Evolutionary conservation across 2,113 vertebrate species (phyloP), one percentile per base, ranked within the genome.

Genomic region (Bubo scandiacus): DNA sequence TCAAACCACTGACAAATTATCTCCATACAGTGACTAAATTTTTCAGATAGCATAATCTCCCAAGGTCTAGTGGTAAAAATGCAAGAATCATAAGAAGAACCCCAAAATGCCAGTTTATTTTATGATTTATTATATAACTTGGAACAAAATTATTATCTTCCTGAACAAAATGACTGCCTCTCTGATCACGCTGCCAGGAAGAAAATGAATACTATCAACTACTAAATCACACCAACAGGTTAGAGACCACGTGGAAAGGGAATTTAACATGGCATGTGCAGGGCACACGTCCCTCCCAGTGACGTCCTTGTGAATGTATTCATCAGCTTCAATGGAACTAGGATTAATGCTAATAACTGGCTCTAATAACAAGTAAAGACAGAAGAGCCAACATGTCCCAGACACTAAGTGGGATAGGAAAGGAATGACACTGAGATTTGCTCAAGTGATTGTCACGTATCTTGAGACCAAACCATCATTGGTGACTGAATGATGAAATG

Each of bases 1-100:
- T 90, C 95, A 88, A 95, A 92, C 87, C 91, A 86, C 80, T 97
- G 97, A 98, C 86, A 97, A 97, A 97, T 80, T 91, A 95, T 93
- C 87, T 97, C 96, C 91, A 91, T 61, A 91, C 95, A 92, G 90
- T 45, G 73, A 95, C 93, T 95, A 88, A 65, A 94, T 92, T 96
- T 89, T 93, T 97, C 94, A 96, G 52, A 81, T 67, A 85, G 71
- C 25, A 84, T 93, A 92, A 94, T 92, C 66, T 96, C 93, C 95
- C 71, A 90, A 93, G 88, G 68, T 92, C 65, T 91, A 81, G 81
- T 26, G 21, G 62, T 72, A 93, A 87, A 93, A 90, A 32, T 77
- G 34, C 27, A 81, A 81, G 61, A 94, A 86, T 42, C 61, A n/a
- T 17, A 61, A 58, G 59, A 85, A 29, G 40, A 43, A 70, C 23